Percentiles rank a stretch among this genome's conserved stretches.
Evolutionary conservation across 2,797 vertebrate genomes (phyloP).

Genomic region (Philypnodon macrostomus): DNA sequence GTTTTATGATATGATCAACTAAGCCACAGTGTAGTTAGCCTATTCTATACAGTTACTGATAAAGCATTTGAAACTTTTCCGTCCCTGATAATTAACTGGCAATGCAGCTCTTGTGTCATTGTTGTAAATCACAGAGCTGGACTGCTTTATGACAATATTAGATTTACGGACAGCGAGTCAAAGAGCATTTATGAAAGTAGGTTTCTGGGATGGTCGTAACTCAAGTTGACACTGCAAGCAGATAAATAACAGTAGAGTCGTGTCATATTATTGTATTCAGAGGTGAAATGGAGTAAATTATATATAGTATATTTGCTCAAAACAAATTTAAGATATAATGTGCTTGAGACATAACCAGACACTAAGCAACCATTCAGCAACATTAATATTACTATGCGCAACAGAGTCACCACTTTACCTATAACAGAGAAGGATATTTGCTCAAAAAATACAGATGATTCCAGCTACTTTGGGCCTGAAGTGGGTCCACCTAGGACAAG

Average conservation of each 20-base stretch:
- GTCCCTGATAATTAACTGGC: not conserved
- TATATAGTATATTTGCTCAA: not conserved
- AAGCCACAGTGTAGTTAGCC: not conserved
- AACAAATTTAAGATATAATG: no score
- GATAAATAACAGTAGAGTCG: constrained; percentile 7
- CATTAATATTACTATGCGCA: no score
- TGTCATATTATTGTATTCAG: not conserved
- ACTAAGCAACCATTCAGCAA: no score
- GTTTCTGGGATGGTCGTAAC: not conserved
- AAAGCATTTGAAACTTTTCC: constrained; percentile 10
- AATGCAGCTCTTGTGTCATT: constrained; percentile 1
- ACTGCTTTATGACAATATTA: constrained; percentile 9
- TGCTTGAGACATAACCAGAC: no score
- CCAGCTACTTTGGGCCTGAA: no score
- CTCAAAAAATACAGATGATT: not conserved
- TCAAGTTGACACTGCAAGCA: constrained; percentile 1
- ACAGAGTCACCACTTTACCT: no score
- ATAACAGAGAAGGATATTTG: constrained; percentile 1
- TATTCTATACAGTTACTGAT: not conserved
- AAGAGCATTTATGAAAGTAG: not conserved
- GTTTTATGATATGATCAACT: constrained; percentile 10
- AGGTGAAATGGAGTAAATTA: not conserved
- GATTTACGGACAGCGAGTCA: constrained; percentile 14
- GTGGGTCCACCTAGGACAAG: no score
- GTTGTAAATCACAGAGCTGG: constrained; percentile 1